Conservation (phyloP, 2,113 vertebrate species). For the Crotalus viridis region DNA sequence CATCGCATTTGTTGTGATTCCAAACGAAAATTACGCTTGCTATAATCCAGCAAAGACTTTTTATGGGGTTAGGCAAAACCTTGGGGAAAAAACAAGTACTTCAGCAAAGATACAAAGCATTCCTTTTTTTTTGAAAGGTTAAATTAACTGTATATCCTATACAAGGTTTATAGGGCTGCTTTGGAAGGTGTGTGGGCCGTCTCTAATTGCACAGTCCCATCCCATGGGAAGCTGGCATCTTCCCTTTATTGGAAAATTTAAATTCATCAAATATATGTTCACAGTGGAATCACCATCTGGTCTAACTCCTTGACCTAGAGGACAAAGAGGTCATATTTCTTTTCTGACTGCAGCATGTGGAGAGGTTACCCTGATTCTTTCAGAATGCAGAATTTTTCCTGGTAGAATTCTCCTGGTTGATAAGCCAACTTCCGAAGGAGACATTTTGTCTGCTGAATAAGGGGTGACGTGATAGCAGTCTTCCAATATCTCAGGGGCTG, state of each 20-base stretch:
- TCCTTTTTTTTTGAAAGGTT: not conserved
- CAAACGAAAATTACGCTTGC: not conserved
- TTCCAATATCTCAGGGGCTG: not conserved
- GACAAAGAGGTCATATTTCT: not conserved
- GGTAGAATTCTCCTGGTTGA: not conserved
- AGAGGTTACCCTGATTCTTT: not conserved
- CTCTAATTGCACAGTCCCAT: not conserved
- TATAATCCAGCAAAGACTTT: not conserved
- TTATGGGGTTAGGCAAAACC: not conserved
- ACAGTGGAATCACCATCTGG: not conserved
- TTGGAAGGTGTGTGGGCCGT: not conserved
- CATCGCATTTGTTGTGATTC: constrained; percentile 4
- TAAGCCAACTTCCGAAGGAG: not conserved
- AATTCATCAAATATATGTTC: not conserved
- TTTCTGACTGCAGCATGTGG: not conserved
- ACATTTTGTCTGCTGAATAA: not conserved
- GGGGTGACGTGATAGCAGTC: not conserved
- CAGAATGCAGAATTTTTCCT: not conserved
- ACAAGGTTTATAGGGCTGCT: not conserved
- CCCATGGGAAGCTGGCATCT: not conserved
- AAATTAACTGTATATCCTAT: not conserved
- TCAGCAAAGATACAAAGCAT: not conserved
- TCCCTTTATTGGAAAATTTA: not conserved
- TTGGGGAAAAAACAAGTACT: not conserved
- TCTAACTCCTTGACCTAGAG: not conserved